Percentiles rank a stretch among this genome's conserved stretches.
Evolutionary conservation across 2,888 invertebrate species (phyloP).

Genomic region (Scaptomyza caliginosa): DNA sequence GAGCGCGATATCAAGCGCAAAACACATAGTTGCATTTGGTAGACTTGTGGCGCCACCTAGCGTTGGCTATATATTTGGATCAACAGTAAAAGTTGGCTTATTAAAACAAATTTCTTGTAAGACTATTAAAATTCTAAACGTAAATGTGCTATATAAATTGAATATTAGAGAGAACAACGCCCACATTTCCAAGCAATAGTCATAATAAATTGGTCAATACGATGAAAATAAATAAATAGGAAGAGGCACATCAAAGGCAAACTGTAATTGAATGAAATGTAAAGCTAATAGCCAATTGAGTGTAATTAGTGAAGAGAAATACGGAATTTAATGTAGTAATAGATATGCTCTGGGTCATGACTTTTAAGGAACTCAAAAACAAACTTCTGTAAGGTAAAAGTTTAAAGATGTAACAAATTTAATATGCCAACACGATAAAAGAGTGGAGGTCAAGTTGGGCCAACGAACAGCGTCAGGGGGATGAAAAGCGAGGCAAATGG

Average conservation of each 20-base stretch:
- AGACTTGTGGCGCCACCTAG: neutral
- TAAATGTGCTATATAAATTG: neutral
- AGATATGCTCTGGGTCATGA: neutral
- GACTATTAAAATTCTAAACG: neutral
- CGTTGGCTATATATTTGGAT: neutral
- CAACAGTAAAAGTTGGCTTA: neutral
- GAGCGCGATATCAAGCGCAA: neutral
- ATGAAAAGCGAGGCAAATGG: neutral
- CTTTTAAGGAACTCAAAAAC: neutral
- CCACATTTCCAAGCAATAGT: too few relatives aligned
- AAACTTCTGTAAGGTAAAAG: neutral
- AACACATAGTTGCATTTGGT: slow-evolving; percentile 29
- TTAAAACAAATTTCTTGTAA: neutral
- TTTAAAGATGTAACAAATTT: neutral
- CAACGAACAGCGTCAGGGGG: too few relatives aligned
- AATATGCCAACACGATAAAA: neutral
- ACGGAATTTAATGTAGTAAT: neutral
- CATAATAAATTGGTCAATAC: neutral
- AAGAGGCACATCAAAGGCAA: slow-evolving; percentile 9
- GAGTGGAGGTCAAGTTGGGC: neutral
- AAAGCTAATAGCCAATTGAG: slow-evolving; percentile 21
- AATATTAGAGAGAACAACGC: neutral
- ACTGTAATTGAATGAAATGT: slow-evolving; percentile 8
- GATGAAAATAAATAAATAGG: neutral
- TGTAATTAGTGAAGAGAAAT: slow-evolving; percentile 5